Base-by-base conservation (phyloP, 2,888 invertebrate species). In the Erebia epiphron region DNA sequence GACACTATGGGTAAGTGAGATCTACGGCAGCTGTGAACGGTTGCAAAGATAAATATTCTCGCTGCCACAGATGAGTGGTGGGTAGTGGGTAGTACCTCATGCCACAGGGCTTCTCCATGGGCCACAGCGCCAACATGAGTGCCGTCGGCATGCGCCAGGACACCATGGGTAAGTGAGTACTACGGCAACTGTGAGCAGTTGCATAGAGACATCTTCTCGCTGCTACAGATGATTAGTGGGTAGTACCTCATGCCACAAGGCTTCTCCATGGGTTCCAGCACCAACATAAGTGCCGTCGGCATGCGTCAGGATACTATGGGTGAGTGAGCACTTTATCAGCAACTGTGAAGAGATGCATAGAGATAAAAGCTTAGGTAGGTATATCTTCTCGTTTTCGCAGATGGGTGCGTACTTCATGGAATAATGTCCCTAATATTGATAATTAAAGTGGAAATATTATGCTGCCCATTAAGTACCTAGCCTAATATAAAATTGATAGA, bases 41-140 rank as follows among this genome's bases (percentile, higher is more conserved):
- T 46, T 46, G 46, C 11, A 46, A 1, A 46, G 46, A 46, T 3
- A 46, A 13, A 13, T 93, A 77, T 93, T 92, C 85, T 93, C 91
- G 74, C 82, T 91, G 75, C 95, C 95, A 58, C 96, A 98, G 96
- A 98, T 98, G 98, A 97, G 97, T 71, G 96, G 35, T 35, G 13
- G 49, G 14, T 21, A 14, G 97, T 62, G 96, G 97, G 83, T 97
- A 98, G 64, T 98, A 98, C 89, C 98, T 98, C 66, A 98, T 98
- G 97, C 97, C 97, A 26, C 98, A 98, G 88, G 98, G 98, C 63
- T 99, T 98, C 93, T 97, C 98, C 74, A 98, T 98, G 98, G 96
- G 98, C 64, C 98, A 98, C 89, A 95, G 97, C 70, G 96, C 98
- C 82, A 98, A 98, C 87, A 98, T 98, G 98, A 96, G 97, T 77